phyloP scores from a whole-genome alignment of 2,113 vertebrate species.

The Daubentonia madagascariensis region DNA sequence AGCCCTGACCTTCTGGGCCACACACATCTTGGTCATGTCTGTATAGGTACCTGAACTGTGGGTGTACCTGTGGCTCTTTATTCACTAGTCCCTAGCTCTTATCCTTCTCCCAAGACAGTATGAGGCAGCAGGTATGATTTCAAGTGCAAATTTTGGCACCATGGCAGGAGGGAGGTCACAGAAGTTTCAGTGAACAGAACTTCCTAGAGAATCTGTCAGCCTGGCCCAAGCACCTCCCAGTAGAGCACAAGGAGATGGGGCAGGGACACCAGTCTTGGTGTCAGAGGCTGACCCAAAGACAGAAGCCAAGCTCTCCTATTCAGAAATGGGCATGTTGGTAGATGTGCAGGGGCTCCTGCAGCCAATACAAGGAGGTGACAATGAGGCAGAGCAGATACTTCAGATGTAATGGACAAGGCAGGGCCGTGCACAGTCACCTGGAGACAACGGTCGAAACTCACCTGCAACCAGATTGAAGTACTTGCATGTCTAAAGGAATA shows the following conservation, averaged over 20 bases:
- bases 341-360: too few species aligned
- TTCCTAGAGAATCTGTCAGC: background rate
- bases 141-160: background rate
- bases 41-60: background rate
- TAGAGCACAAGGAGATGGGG: background rate
- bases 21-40: fast-evolving
- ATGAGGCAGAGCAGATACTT: fast-evolving
- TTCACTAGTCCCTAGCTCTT: background rate
- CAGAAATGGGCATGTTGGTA: background rate
- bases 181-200: background rate
- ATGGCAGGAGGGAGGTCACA: background rate
- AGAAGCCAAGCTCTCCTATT: background rate
- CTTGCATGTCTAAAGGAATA: background rate
- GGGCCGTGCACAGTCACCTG: too few species aligned
- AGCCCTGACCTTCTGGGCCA: background rate
- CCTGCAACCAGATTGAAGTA: background rate
- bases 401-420: background rate
- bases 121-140: background rate
- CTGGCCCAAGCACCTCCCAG: background rate
- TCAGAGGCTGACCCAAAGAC: too few species aligned
- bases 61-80: background rate
- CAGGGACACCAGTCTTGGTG: background rate
- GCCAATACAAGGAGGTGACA: fast-evolving
- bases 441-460: background rate
- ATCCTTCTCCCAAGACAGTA: background rate